phyloP scores from a whole-genome alignment of 2,888 invertebrate genomes.

The Anagyrus pseudococci region DNA sequence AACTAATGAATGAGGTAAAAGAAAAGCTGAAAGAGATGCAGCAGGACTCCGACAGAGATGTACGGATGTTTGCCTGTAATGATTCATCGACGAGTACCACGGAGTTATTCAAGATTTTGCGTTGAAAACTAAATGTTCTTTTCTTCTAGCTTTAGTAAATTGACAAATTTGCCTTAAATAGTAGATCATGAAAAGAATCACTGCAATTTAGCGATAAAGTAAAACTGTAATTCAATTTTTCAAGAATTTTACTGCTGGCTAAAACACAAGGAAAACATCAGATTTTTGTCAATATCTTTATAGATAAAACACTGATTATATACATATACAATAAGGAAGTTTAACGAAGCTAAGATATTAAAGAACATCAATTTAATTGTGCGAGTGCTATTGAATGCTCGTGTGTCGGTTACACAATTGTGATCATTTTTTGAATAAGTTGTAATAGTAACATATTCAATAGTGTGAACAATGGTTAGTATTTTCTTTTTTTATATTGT shows the following conservation, averaged over 20 bases:
- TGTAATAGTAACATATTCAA: conserved; percentile 17
- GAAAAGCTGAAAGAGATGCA: conserved; percentile 50
- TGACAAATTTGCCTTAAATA: conserved; percentile 20
- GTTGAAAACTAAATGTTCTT: conserved; percentile 17
- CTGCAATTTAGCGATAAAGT: conserved; percentile 11
- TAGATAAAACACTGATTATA: neutral
- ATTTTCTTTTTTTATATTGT: conserved; percentile 10
- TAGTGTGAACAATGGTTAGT: conserved; percentile 12
- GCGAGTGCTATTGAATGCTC: conserved; percentile 9
- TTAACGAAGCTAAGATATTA: too few relatives aligned
- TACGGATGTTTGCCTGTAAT: conserved; percentile 51
- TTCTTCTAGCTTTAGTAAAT: conserved; percentile 16
- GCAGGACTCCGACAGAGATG: conserved; percentile 55
- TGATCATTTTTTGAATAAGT: conserved; percentile 20
- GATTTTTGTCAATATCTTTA: too few relatives aligned
- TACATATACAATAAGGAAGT: neutral
- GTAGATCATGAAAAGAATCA: neutral
- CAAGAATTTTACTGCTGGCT: conserved; percentile 19
- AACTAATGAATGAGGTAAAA: conserved; percentile 47
- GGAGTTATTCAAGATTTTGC: conserved; percentile 4
- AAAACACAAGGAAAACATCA: conserved; percentile 3
- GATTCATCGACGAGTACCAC: conserved; percentile 8
- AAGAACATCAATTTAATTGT: conserved; percentile 17
- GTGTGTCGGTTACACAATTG: conserved; percentile 14
- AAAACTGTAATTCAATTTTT: conserved; percentile 13